These are phyloP conservation scores for Zelleria hepariella DNA, from an alignment of 2,888 invertebrate species.

Conservation along the genomic window DNA sequence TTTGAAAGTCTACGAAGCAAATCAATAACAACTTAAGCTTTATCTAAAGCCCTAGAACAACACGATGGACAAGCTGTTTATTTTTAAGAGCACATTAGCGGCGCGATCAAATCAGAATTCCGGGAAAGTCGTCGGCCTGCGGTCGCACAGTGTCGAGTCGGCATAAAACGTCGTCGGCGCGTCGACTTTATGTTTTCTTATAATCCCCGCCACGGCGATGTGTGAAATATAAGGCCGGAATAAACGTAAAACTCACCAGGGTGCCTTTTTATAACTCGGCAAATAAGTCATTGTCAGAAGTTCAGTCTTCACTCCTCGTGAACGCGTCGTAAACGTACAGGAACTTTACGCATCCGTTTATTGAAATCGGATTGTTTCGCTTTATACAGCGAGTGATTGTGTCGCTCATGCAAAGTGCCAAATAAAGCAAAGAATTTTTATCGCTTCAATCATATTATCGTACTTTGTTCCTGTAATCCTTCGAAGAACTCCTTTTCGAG, in stretches of 20 bases:
- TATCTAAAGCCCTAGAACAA: neutral
- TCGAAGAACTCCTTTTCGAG: neutral
- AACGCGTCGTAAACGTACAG: constrained; percentile 39
- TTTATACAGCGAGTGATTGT: neutral
- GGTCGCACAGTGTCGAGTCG: constrained; percentile 7
- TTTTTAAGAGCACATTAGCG: constrained; percentile 12
- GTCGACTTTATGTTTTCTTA: constrained; percentile 28
- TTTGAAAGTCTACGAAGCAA: neutral
- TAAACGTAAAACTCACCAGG: constrained; percentile 43
- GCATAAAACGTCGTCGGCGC: constrained; percentile 33
- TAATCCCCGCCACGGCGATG: constrained; percentile 42
- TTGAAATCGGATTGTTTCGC: constrained; percentile 24
- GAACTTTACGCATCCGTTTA: constrained; percentile 31
- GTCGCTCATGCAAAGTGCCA: neutral
- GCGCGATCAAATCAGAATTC: constrained; percentile 13
- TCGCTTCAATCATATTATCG: neutral
- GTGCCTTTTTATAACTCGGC: constrained; percentile 46
- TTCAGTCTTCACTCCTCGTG: constrained; percentile 29
- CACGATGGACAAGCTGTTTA: neutral
- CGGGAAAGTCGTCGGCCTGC: constrained; percentile 8
- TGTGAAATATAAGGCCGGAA: constrained; percentile 50
- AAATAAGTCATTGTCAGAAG: constrained; percentile 52
- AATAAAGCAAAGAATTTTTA: neutral
- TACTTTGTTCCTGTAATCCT: neutral
- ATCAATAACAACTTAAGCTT: neutral